A percentile compares a stretch with the other conserved stretches of the same genome.
Evolutionary conservation across 2,797 vertebrate species (phyloP).

Genomic region (Anguilla pacifica): DNA sequence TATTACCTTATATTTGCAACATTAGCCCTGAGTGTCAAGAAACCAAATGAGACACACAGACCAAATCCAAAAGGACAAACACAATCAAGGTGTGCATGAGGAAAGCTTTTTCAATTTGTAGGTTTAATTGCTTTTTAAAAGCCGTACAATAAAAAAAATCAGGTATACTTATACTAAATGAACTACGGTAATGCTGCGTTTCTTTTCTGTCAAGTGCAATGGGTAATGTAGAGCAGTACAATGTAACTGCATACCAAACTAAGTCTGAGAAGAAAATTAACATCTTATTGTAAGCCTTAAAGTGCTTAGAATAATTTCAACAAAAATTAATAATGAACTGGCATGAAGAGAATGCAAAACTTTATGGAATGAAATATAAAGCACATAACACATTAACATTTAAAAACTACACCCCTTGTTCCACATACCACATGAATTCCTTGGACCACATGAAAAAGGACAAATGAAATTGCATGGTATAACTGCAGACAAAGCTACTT

Average conservation of each 20-base stretch:
- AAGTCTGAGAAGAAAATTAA: not conserved
- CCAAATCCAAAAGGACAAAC: not conserved
- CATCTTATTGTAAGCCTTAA: slow-evolving; percentile 8
- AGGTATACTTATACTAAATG: not conserved
- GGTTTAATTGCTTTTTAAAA: not conserved
- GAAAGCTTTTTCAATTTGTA: not conserved
- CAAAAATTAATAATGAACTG: not conserved
- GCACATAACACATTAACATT: slow-evolving; percentile 1
- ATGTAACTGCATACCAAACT: too few relatives aligned
- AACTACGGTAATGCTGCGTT: not conserved
- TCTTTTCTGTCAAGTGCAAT: slow-evolving; percentile 1
- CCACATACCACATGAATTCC: not conserved
- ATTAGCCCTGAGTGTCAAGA: not conserved
- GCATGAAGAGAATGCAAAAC: not conserved
- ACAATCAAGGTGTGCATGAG: not conserved
- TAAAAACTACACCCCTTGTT: not conserved
- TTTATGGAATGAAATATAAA: not conserved
- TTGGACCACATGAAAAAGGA: not conserved
- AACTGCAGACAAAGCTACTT: not conserved
- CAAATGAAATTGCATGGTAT: not conserved
- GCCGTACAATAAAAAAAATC: not conserved
- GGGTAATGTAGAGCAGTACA: not conserved
- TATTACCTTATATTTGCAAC: not conserved
- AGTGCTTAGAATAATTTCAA: slow-evolving; percentile 18
- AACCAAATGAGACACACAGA: not conserved